Evolutionary conservation across 1,140 invertebrate species (phyloP), one percentile per base, ranked within the genome.

Genomic region (Bombus superbus): DNA sequence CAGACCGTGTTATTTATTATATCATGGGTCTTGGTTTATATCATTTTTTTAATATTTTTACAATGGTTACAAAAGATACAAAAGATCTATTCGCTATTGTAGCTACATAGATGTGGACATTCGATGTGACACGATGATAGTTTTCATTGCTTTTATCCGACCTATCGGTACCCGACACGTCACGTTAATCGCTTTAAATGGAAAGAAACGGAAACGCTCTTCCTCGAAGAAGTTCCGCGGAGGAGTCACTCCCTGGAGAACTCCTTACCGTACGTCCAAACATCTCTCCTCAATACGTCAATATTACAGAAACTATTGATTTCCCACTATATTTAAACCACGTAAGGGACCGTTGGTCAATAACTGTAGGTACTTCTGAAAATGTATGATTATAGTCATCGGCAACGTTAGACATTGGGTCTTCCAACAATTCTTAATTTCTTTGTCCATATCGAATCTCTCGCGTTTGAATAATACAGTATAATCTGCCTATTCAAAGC

Each of bases 261-360:
- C 74, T 82, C 72, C n/a, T 86, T 22, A 38, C 44, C 10, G 38
- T 62, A 66, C 40, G 53, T 64, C 28, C 42, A 73, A 77, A 84
- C 57, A 69, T 76, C 85, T 66, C 44, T 53, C 73, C 53, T 83
- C 64, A 47, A 83, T 75, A 59, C 66, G 57, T 81, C 72, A 89
- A 87, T 89, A 89, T 89, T 87, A 80, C 38, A 81, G 71, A 89
- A 84, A 84, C 66, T 89, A 90, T 90, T 40, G 85, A 90, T 89
- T 83, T 77, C 64, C 53, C 57, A 89, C 59, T 89, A 86, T 90
- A 87, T 90, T 90, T 89, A 90, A 81, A 89, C 59, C 66, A 66
- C 66, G 25, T 78, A 62, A 76, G 88, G 44, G 68, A 53, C 68
- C 68, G 62, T 85, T 75, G 82, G 74, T 85, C 82, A 85, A 89